Evolutionary conservation across 1,140 invertebrate species (phyloP).

Genomic region (Drosophila guanche): DNA sequence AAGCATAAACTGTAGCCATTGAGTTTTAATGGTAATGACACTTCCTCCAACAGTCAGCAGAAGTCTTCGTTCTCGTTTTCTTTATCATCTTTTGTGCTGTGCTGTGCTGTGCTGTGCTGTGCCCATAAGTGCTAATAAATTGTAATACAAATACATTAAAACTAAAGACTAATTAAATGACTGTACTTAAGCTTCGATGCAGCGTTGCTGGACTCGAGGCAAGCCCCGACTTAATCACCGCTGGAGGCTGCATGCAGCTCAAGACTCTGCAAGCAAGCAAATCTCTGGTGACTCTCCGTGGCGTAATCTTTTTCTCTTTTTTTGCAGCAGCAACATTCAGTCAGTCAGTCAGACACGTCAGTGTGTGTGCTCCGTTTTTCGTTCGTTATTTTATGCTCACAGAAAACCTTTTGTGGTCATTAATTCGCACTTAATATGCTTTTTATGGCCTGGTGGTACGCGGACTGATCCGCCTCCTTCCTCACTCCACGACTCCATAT

Average conservation of each 20-base stretch:
- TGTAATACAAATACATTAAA: constrained; percentile 82
- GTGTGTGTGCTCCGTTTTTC: constrained; percentile 44
- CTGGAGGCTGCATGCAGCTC: constrained; percentile 33
- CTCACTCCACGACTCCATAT: too few relatives aligned
- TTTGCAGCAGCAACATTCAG: neutral
- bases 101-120: constrained; percentile 31
- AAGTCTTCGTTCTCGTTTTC: constrained; percentile 37
- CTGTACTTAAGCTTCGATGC: constrained; percentile 69
- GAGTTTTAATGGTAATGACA: constrained; percentile 47
- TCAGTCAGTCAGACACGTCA: too few relatives aligned
- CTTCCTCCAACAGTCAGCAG: constrained; percentile 8
- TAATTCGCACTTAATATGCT: constrained; percentile 82
- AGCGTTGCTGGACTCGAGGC: constrained; percentile 27
- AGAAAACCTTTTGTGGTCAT: constrained; percentile 78
- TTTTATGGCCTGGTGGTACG: constrained; percentile 63
- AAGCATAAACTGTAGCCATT: constrained; percentile 20
- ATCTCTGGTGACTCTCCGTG: constrained; percentile 51
- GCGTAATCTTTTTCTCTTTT: constrained; percentile 45
- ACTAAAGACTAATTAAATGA: constrained; percentile 82
- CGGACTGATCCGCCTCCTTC: constrained; percentile 16
- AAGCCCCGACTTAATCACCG: constrained; percentile 61
- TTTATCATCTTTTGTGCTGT: constrained; percentile 10
- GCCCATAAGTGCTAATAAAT: constrained; percentile 74
- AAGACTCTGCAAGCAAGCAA: constrained; percentile 28
- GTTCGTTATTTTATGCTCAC: constrained; percentile 9